Conservation (phyloP, 2,113 vertebrate species). For the Callipepla californica region DNA sequence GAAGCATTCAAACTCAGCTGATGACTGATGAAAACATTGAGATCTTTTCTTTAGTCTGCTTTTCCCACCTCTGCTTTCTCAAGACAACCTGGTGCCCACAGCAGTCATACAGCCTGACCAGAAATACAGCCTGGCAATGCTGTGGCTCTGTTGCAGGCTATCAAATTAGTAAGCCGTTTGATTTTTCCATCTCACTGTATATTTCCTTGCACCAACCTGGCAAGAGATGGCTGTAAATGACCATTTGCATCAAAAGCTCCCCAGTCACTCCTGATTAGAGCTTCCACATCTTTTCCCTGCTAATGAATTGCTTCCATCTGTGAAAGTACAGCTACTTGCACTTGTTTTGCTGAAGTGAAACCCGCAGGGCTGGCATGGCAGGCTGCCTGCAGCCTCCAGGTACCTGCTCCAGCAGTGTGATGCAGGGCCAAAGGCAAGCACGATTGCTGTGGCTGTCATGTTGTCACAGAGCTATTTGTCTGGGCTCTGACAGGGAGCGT, state of each 20-base stretch:
- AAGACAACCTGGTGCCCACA: not conserved
- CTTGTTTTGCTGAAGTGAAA: constrained; percentile 69
- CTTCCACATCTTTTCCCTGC: not conserved
- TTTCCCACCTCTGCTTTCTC: not conserved
- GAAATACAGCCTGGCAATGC: constrained; percentile 6
- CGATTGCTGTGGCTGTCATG: rapidly evolving
- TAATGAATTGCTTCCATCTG: constrained; percentile 70
- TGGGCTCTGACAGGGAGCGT: constrained; percentile 40
- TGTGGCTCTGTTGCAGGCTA: not conserved
- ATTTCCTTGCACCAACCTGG: not conserved
- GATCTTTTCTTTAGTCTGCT: not conserved
- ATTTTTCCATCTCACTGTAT: constrained; percentile 37
- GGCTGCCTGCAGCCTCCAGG: constrained; percentile 40
- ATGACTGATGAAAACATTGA: not conserved
- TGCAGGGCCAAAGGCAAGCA: not conserved
- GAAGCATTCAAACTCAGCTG: not conserved
- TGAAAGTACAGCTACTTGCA: constrained; percentile 58
- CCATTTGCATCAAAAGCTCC: constrained; percentile 55
- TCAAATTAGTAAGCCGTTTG: constrained; percentile 40
- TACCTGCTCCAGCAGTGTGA: not conserved
- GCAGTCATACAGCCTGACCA: not conserved
- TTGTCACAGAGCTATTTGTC: not conserved
- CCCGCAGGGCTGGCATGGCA: constrained; percentile 16
- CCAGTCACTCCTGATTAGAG: constrained; percentile 52
- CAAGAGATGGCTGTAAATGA: constrained; percentile 60